Base-by-base conservation (phyloP, 1,140 invertebrate genomes). In the Protaetia brevitarsis region DNA sequence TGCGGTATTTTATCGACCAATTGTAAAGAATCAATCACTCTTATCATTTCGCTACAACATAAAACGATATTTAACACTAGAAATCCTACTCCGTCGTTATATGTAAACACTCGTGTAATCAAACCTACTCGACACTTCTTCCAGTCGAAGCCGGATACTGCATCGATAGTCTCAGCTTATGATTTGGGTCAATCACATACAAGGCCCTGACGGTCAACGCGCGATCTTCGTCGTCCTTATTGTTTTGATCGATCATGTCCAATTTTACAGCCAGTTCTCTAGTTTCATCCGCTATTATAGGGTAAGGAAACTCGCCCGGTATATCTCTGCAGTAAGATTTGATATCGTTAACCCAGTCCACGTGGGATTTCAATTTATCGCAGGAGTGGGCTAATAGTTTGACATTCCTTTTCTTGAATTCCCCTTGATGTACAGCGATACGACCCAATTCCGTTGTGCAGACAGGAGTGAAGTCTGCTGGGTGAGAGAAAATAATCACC, bases 391-490 rank as follows among this genome's bases (percentile, higher is more conserved):
- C 93, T 68, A 96, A 82, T 7, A 95, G 75, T 81, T 96, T 96
- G 0, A 91, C 88, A 70, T 88, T 88, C 26, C 94, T 80, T 72
- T 90, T 91, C 26, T 84, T 76, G 74, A 97, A 96, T 74, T 94
- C 85, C 0, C 86, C 84, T 8, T 83, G 76, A 68, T 95, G 83
- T 31, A 92, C 85, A 2, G 91, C 89, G 57, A 93, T 86, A 36
- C 87, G 79, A 5, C 90, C 93, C 65, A 97, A 78, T 79, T 97
- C 95, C 0, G 95, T 97, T 7, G 95, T 97, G 76, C 95, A 96
- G 0, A 97, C 95, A 11, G 95, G 95, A 0, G 95, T 97, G 76
- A 92, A 97, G 77, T 97, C 95, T 16, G 91, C 88, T 1, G 95
- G 95, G 79, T 97, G 95, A 0, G 94, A 96, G 78, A 97, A 97